Percentiles rank a stretch among this genome's conserved stretches.
phyloP scores from a whole-genome alignment of 2,888 invertebrate species.

The Hypena proboscidalis region DNA sequence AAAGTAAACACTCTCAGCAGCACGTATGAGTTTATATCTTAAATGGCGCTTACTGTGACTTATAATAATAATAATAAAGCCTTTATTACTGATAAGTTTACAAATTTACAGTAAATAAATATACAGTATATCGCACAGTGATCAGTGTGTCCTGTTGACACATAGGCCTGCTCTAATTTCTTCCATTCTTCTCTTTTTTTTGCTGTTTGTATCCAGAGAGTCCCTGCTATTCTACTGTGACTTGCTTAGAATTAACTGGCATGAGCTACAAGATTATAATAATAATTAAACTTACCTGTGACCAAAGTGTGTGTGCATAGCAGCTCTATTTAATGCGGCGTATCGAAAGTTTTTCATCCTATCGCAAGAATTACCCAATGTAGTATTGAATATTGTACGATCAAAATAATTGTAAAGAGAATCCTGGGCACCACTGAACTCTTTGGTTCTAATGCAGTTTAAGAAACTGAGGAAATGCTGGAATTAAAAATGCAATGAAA shows the following conservation, averaged over 20 bases:
- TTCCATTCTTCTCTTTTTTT: no score
- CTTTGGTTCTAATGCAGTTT: slow-evolving; percentile 94
- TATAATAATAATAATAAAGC: no score
- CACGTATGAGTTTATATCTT: no score
- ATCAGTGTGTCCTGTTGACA: no score
- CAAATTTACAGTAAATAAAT: no score
- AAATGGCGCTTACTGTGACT: no score
- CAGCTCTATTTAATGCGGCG: slow-evolving; percentile 95
- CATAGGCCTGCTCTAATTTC: no score
- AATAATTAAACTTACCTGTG: slow-evolving; percentile 85
- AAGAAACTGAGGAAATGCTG: slow-evolving; percentile 96
- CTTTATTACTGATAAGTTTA: no score
- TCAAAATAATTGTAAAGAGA: slow-evolving; percentile 94
- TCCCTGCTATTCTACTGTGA: no score
- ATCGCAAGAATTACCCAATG: slow-evolving; percentile 70
- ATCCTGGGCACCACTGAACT: slow-evolving; percentile 93
- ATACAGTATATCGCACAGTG: no score
- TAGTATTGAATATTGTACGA: slow-evolving; percentile 81
- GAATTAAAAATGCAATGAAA: no score
- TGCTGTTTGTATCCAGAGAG: no score
- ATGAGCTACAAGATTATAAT: neutral
- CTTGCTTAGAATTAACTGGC: neutral
- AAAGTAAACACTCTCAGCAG: neutral
- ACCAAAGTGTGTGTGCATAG: slow-evolving; percentile 94
- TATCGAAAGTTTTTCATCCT: slow-evolving; percentile 90